These are phyloP conservation scores for Muschampia plurimacula DNA, from an alignment of 2,888 invertebrate species.

Conservation along the genomic window DNA sequence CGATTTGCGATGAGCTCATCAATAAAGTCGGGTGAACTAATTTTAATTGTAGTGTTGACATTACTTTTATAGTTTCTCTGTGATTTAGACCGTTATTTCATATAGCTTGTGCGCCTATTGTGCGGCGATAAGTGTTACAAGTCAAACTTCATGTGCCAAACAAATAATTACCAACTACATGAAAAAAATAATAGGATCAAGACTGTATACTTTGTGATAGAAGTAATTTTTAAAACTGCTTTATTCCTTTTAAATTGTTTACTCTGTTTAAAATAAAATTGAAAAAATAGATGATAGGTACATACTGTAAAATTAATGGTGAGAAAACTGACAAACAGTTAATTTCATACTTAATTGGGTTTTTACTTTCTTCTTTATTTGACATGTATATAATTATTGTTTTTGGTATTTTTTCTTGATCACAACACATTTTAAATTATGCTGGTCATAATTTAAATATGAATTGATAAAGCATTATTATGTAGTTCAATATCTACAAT, in stretches of 20 bases:
- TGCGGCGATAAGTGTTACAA: slow-evolving; percentile 68
- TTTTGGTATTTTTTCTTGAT: slow-evolving; percentile 17
- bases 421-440: slow-evolving; percentile 64
- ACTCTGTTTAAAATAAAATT: not conserved
- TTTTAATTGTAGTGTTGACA: slow-evolving; percentile 46
- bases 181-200: slow-evolving; percentile 53
- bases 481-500: not conserved
- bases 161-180: slow-evolving; percentile 26
- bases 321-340: not conserved
- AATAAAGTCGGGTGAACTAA: slow-evolving; percentile 80
- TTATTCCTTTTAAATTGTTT: not conserved
- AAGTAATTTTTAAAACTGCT: slow-evolving; percentile 1
- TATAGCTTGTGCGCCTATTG: slow-evolving; percentile 71
- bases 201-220: slow-evolving; percentile 75
- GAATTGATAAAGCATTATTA: slow-evolving; percentile 12
- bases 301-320: not conserved
- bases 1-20: slow-evolving; percentile 97
- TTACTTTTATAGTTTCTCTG: slow-evolving; percentile 25
- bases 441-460: slow-evolving; percentile 67
- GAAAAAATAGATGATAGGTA: too few species aligned
- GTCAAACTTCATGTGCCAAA: slow-evolving; percentile 67
- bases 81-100: slow-evolving; percentile 57
- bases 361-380: not conserved
- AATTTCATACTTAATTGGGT: not conserved
- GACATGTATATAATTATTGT: not conserved